These are phyloP conservation scores for Podarcis muralis DNA, from an alignment of 2,113 vertebrate species.

Conservation along the genomic window DNA sequence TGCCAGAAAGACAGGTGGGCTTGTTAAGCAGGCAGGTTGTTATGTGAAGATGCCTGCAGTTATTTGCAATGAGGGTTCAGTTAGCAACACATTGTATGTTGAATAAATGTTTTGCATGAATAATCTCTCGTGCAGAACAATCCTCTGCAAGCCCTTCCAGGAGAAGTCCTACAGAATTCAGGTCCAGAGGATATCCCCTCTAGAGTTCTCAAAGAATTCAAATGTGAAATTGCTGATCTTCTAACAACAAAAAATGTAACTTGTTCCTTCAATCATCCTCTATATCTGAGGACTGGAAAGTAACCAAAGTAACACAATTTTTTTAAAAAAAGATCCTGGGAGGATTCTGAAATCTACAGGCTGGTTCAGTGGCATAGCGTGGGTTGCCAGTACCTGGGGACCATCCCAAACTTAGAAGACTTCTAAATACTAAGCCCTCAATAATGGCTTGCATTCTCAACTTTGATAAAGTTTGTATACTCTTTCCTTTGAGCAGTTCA, in stretches of 20 bases:
- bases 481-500: constrained; percentile 4
- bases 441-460: background rate
- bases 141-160: background rate
- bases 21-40: background rate
- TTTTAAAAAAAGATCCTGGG: too few relatives aligned
- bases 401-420: too few relatives aligned
- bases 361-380: too few relatives aligned
- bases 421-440: background rate
- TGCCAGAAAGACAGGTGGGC: background rate
- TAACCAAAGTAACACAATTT: too few relatives aligned
- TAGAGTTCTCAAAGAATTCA: too few relatives aligned
- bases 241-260: too few relatives aligned
- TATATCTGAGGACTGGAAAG: too few relatives aligned
- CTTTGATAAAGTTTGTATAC: background rate
- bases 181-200: too few relatives aligned
- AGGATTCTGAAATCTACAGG: too few relatives aligned
- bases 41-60: background rate
- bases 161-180: background rate
- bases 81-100: background rate
- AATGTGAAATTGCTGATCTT: too few relatives aligned
- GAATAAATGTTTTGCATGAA: background rate
- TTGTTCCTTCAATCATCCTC: too few relatives aligned
- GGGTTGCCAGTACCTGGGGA: too few relatives aligned
- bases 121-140: background rate
- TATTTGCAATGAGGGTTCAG: background rate